Evolutionary conservation across 2,113 vertebrate genomes (phyloP).

Genomic region (Heliornis fulica): DNA sequence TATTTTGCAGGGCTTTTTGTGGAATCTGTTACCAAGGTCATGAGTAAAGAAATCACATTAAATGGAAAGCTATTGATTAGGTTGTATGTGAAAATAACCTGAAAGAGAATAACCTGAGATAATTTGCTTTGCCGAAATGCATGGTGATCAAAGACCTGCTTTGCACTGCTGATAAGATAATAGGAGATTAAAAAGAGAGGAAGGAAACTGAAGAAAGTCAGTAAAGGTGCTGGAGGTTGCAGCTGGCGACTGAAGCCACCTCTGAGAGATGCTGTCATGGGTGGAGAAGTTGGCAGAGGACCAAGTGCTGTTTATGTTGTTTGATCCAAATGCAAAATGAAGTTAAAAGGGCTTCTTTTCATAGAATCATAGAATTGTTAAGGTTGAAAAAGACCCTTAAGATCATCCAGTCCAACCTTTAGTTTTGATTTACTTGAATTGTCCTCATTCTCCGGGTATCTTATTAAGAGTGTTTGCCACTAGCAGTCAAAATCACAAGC

Average conservation of each 20-base stretch:
- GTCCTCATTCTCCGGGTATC: neutral
- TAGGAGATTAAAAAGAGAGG: neutral
- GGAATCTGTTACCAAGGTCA: neutral
- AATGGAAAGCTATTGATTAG: neutral
- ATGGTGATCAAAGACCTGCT: neutral
- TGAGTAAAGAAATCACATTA: neutral
- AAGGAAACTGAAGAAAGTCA: neutral
- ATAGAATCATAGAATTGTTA: no score
- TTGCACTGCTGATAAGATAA: neutral
- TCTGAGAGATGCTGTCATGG: neutral
- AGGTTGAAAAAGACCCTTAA: no score
- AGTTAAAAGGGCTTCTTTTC: neutral
- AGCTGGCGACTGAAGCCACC: neutral
- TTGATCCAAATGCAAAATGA: neutral
- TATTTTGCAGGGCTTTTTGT: neutral
- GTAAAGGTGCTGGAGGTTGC: neutral
- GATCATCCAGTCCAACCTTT: no score
- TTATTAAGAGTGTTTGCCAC: neutral
- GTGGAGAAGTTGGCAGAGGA: neutral
- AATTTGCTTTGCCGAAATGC: neutral
- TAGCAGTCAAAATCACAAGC: neutral
- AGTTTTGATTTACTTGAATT: neutral
- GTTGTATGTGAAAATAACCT: neutral
- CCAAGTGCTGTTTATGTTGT: neutral
- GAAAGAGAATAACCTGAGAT: neutral